Conservation (phyloP, 2,113 vertebrate species). For the Trachemys scripta region DNA sequence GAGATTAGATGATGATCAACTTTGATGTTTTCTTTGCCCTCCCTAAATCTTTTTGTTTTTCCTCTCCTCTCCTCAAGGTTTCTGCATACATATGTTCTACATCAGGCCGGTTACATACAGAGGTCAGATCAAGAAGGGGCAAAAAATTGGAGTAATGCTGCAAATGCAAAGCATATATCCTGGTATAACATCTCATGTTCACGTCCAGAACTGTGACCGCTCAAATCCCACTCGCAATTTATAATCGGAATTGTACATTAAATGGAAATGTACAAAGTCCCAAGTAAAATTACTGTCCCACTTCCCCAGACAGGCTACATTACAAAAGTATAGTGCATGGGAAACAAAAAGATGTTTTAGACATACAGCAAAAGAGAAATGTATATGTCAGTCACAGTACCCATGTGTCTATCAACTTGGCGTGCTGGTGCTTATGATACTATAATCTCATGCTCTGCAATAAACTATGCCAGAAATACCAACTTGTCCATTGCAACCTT, state of each 20-base stretch:
- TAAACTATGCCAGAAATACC: background rate
- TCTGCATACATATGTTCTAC: slow-evolving; percentile 84
- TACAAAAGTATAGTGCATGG: too few species aligned
- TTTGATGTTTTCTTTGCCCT: background rate
- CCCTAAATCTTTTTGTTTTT: background rate
- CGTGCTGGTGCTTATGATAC: background rate
- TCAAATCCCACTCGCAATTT: slow-evolving; percentile 81
- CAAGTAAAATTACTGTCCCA: slow-evolving; percentile 53
- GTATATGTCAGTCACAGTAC: background rate
- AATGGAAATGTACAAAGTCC: background rate
- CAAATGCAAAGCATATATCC: slow-evolving; percentile 85
- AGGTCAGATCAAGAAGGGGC: slow-evolving; percentile 79
- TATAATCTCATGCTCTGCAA: background rate
- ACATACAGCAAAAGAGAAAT: background rate
- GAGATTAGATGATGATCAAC: too few species aligned
- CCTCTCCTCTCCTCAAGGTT: slow-evolving; percentile 32
- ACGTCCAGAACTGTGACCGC: slow-evolving; percentile 84
- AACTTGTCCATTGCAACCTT: background rate
- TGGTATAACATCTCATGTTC: slow-evolving; percentile 83
- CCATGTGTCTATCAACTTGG: background rate
- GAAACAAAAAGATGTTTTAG: background rate
- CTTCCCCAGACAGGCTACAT: fast-evolving
- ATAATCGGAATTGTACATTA: slow-evolving; percentile 4
- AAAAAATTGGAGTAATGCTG: slow-evolving; percentile 80
- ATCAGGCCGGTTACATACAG: slow-evolving; percentile 79